Percentiles rank a stretch among this genome's conserved stretches.
These are phyloP conservation scores for Australoheros scitulus DNA, from an alignment of 2,113 vertebrate species.

Conservation along the genomic window DNA sequence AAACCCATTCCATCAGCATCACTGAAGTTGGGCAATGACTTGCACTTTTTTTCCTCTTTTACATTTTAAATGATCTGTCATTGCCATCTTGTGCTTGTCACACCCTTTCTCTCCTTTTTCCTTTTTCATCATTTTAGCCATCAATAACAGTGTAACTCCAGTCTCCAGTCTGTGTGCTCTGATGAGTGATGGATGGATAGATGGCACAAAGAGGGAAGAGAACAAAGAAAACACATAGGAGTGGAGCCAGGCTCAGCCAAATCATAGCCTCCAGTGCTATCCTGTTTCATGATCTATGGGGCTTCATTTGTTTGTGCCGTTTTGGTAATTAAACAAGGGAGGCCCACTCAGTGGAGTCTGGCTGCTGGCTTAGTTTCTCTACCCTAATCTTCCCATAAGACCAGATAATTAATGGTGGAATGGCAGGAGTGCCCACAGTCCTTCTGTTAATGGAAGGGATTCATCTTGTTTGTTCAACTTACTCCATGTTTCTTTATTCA, in stretches of 20 bases:
- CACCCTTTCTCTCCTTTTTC: neutral
- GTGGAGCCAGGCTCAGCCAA: conserved; percentile 38
- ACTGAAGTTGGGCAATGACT: neutral
- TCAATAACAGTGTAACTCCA: conserved; percentile 21
- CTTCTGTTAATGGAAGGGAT: conserved; percentile 74
- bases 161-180: conserved; percentile 30
- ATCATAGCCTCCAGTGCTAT: conserved; percentile 43
- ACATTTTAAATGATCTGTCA: conserved; percentile 25
- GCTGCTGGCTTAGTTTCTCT: conserved; percentile 58
- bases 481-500: conserved; percentile 46
- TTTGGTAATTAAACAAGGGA: conserved; percentile 72
- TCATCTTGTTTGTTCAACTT: conserved; percentile 69
- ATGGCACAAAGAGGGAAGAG: conserved; percentile 25
- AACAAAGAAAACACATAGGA: conserved; percentile 7
- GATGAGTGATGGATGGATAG: conserved; percentile 48
- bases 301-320: conserved; percentile 71
- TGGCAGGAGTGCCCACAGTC: conserved; percentile 54
- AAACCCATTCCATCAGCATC: neutral
- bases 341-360: conserved; percentile 56
- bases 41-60: neutral
- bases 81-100: conserved; percentile 27
- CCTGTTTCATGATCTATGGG: conserved; percentile 61
- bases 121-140: conserved; percentile 18
- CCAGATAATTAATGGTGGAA: conserved; percentile 77
- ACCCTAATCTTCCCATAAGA: conserved; percentile 72